Percentiles rank a stretch among this genome's conserved stretches.
phyloP scores from a whole-genome alignment of 2,113 vertebrate genomes.

The Naja naja region DNA sequence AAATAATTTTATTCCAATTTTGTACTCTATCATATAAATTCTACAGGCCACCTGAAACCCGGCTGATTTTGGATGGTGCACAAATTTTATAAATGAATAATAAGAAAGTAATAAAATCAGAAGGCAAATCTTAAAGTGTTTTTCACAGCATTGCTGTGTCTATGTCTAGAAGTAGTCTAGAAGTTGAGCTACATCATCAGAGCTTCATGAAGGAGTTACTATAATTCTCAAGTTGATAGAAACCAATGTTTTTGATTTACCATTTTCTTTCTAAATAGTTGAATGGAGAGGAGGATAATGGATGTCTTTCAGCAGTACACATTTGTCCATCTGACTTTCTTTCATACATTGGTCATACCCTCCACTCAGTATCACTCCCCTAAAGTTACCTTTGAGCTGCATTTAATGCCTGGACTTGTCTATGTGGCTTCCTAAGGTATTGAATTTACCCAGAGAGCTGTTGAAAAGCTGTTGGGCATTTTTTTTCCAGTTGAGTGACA shows the following conservation, averaged over 20 bases:
- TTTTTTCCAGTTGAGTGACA: background rate
- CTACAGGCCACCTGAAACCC: background rate
- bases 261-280: background rate
- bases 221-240: background rate
- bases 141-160: background rate
- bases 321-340: background rate
- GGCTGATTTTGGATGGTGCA: background rate
- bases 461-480: background rate
- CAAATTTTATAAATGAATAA: background rate
- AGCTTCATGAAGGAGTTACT: background rate
- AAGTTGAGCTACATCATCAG: background rate
- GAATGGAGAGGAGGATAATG: background rate
- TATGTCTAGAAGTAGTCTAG: background rate
- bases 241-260: background rate
- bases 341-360: background rate
- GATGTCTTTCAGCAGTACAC: background rate
- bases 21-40: too few relatives aligned
- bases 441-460: background rate
- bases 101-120: background rate
- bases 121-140: background rate
- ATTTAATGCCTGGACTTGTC: background rate
- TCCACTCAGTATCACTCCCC: background rate
- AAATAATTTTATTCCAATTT: too few relatives aligned
- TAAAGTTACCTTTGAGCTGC: background rate
- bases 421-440: background rate